phyloP scores from a whole-genome alignment of 2,888 invertebrate genomes.

The Rhaphigaster nebulosa region DNA sequence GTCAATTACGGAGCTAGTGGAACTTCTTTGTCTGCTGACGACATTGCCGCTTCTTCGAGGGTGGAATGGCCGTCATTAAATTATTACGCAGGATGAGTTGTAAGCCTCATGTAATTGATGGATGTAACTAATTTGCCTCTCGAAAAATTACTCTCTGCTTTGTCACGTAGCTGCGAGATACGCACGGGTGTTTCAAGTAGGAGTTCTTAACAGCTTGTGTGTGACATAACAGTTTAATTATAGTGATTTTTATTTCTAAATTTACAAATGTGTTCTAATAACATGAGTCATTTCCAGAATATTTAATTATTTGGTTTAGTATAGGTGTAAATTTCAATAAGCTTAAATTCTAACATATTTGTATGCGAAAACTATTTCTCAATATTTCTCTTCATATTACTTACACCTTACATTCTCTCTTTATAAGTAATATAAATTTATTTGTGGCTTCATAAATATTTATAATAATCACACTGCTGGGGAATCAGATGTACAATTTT shows the following conservation, averaged over 20 bases:
- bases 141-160: neutral
- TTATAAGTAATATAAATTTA: no score
- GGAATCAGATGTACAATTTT: no score
- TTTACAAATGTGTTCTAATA: neutral
- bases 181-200: neutral
- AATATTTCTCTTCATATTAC: no score
- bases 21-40: neutral
- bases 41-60: neutral
- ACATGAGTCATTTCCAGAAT: neutral
- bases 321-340: no score
- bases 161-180: constrained; percentile 13
- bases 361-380: no score
- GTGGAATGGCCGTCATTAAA: neutral
- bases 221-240: neutral
- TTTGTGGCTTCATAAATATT: no score
- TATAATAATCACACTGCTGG: no score
- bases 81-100: constrained; percentile 36
- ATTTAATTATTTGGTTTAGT: no score
- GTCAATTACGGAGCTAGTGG: neutral
- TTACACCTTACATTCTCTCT: no score
- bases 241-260: neutral
- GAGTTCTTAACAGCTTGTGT: neutral
- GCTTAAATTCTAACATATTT: no score
- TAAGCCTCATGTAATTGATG: neutral
- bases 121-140: constrained; percentile 17